These are phyloP conservation scores for Dendrophyllia cribrosa DNA, from an alignment of 64 coral and sea anemone genomes.

Conservation along the genomic window DNA sequence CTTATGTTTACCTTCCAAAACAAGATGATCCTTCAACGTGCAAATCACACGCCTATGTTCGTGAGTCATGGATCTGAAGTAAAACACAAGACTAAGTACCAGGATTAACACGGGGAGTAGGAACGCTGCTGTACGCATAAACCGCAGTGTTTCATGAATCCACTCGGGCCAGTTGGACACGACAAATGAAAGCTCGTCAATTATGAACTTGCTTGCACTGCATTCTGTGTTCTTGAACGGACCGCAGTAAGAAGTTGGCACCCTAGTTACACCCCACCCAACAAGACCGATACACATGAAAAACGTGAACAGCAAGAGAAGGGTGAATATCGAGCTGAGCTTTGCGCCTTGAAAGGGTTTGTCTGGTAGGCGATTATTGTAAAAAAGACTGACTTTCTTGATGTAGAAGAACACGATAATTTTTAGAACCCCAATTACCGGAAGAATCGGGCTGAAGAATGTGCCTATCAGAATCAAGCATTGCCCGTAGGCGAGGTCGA, in stretches of 20 bases:
- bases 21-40: conserved; percentile 53
- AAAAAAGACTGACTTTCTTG: conserved; percentile 83
- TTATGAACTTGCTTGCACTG: conserved; percentile 54
- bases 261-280: conserved; percentile 77
- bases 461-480: conserved; percentile 86
- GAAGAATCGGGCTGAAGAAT: conserved; percentile 87
- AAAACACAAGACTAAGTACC: conserved; percentile 37
- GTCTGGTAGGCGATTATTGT: conserved; percentile 88
- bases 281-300: conserved; percentile 84
- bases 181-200: conserved; percentile 60
- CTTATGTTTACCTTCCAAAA: conserved; percentile 40
- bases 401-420: conserved; percentile 85
- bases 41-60: conserved; percentile 38
- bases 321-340: conserved; percentile 84
- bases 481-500: conserved; percentile 90
- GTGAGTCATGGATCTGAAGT: conserved; percentile 49
- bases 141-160: conserved; percentile 65
- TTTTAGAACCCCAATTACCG: conserved; percentile 76
- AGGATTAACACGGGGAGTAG: conserved; percentile 67
- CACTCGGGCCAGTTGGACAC: conserved; percentile 62
- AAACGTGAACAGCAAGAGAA: conserved; percentile 76
- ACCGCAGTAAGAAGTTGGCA: conserved; percentile 80
- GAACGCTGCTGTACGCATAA: conserved; percentile 78
- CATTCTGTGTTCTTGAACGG: conserved; percentile 84
- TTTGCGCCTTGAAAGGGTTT: conserved; percentile 80